phyloP scores from a whole-genome alignment of 2,888 invertebrate species.

The Stictocephala bisonia region DNA sequence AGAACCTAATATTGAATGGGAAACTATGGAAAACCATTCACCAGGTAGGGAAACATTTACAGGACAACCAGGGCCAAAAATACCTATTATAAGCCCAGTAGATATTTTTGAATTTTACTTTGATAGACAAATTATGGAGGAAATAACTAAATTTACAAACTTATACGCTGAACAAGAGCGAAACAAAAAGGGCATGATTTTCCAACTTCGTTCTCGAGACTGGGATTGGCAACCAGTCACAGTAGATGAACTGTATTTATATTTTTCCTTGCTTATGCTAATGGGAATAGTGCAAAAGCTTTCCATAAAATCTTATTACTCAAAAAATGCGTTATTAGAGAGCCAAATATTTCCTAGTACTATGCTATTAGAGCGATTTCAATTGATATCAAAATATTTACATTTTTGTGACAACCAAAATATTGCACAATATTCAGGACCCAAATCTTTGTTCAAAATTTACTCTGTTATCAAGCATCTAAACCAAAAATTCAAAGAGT shows the following conservation, averaged over 20 bases:
- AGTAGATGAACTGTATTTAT: background rate
- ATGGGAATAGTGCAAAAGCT: constrained; percentile 17
- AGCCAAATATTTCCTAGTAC: background rate
- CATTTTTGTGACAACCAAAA: background rate
- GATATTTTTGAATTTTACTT: background rate
- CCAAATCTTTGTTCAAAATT: constrained; percentile 10
- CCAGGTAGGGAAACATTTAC: background rate
- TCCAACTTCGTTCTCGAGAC: background rate
- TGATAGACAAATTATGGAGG: background rate
- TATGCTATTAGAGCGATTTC: constrained; percentile 19
- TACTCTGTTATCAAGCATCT: background rate
- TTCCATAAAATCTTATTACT: background rate
- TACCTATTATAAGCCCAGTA: background rate
- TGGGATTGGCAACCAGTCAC: constrained; percentile 1
- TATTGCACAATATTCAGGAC: background rate
- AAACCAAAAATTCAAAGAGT: background rate
- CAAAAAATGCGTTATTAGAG: constrained; percentile 6
- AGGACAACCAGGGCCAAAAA: background rate
- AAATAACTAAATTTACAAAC: background rate
- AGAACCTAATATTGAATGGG: background rate
- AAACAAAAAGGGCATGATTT: background rate
- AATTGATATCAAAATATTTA: constrained; percentile 17
- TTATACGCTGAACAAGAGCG: constrained; percentile 3
- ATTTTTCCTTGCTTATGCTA: constrained; percentile 1
- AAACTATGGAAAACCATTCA: constrained; percentile 7